Evolutionary conservation across 2,888 invertebrate species (phyloP), one percentile per base, ranked within the genome.

Genomic region (Chrysolina haemoptera): DNA sequence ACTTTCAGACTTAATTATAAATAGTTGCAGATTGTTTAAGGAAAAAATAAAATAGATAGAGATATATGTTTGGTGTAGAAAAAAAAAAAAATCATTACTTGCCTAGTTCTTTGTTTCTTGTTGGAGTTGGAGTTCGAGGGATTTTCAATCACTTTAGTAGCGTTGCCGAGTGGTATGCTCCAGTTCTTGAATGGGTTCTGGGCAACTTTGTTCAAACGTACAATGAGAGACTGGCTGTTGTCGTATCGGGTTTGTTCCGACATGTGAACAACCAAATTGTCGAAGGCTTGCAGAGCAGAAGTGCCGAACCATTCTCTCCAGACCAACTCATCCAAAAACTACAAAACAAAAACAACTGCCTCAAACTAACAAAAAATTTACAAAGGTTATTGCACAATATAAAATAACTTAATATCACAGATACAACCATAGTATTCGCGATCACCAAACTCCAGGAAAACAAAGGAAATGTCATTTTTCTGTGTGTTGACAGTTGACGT

Each of bases 251-350:
- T 95, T 86, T 95, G 95, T 83, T 95, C 94, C 0, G 94, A 91
- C 65, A 96, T 91, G 85, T 97, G 96, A 0, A 89, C 82, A 1
- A 96, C 92, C 63, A 96, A 93, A 83, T 94, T 94, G 83, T 96
- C 94, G 84, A 96, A 97, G 0, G 96, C 94, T 81, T 92, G 91
- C 0, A 93, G 90, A 0, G 96, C 92, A 0, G 94, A 93, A 5
- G 92, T 90, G 0, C 96, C 96, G 85, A 92, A 96, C 84, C 94
- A 93, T 86, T 97, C 96, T 72, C 97, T 90, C 96, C 97, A 97
- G 12, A 96, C 88, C 18, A 97, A 88, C 84, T 97, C 97, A 85
- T 97, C 96, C 78, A 97, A 88, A 87, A 96, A 96, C 77, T 83
- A 43, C 46, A 72, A 71, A 6, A 66, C 48, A 66, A 68, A 43